Percentiles rank a stretch among this genome's conserved stretches.
Evolutionary conservation across 1,140 invertebrate species (phyloP).

Genomic region (Magallana gigas): DNA sequence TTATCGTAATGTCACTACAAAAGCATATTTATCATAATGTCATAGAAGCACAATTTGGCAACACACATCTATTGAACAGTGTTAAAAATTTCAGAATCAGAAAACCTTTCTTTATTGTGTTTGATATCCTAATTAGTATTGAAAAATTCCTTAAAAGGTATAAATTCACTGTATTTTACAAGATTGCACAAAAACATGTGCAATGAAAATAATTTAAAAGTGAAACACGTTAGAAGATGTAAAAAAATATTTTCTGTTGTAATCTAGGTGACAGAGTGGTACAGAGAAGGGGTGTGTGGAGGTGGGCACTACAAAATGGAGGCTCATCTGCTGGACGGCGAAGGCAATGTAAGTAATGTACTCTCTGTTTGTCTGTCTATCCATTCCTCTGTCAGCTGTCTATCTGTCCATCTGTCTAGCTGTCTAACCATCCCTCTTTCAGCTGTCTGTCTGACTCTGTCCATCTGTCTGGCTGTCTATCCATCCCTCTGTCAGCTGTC

Average conservation of each 20-base stretch:
- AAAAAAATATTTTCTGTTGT: too few species aligned
- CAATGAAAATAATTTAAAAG: too few species aligned
- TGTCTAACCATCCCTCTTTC: too few species aligned
- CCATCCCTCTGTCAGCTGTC: too few species aligned
- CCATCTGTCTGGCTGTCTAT: background rate
- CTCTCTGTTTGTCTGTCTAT: background rate
- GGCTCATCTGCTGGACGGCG: slow-evolving; percentile 50
- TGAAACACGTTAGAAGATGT: too few species aligned
- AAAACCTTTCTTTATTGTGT: background rate
- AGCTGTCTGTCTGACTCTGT: too few species aligned
- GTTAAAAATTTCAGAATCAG: background rate
- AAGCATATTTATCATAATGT: too few species aligned
- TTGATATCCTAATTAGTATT: background rate
- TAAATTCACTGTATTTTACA: too few species aligned
- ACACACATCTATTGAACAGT: background rate
- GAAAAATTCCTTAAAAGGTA: too few species aligned
- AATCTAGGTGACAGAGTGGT: slow-evolving; percentile 64
- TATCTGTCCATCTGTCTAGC: background rate
- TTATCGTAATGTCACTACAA: too few species aligned
- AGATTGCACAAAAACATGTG: too few species aligned
- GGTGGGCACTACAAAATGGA: slow-evolving; percentile 64
- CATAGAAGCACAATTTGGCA: too few species aligned
- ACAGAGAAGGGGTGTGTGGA: slow-evolving; percentile 63
- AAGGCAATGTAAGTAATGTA: slow-evolving; percentile 56
- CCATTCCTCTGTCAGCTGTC: background rate